Percentiles rank a stretch among this genome's conserved stretches.
These are phyloP conservation scores for Mergus octosetaceus DNA, from an alignment of 2,797 vertebrate genomes.

Conservation along the genomic window DNA sequence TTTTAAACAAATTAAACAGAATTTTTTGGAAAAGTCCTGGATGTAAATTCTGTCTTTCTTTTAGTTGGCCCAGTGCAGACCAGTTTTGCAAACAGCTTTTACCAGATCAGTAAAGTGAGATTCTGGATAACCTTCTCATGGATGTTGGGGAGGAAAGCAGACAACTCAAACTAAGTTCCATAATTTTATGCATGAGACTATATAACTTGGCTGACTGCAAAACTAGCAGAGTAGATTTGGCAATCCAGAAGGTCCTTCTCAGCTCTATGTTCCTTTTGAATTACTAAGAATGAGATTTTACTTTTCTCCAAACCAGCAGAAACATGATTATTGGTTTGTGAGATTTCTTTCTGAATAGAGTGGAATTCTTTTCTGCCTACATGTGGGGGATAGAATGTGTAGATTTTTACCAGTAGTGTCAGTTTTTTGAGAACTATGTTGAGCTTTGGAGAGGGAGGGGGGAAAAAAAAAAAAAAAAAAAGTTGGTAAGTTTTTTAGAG, in stretches of 20 bases:
- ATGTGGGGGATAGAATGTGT: rapidly evolving
- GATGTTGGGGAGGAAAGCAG: neutral
- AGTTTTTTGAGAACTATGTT: neutral
- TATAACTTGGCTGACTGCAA: neutral
- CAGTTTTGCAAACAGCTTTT: neutral
- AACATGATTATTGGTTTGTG: neutral
- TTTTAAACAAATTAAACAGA: neutral
- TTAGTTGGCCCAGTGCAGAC: neutral
- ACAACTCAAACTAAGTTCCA: neutral
- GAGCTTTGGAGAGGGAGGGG: neutral
- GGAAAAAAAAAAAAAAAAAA: neutral
- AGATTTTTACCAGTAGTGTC: neutral
- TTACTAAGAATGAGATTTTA: neutral
- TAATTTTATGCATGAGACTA: neutral
- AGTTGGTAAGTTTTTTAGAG: neutral
- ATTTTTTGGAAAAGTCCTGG: neutral
- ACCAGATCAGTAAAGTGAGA: neutral
- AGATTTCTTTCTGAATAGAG: neutral
- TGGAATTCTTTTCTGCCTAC: neutral
- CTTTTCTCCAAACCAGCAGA: neutral
- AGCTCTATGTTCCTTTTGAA: neutral
- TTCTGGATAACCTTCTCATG: neutral
- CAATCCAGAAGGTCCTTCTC: neutral
- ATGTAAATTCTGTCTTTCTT: neutral
- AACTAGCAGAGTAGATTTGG: neutral